These are phyloP conservation scores for Drosophila bunnanda DNA, from an alignment of 2,888 invertebrate species.

Conservation along the genomic window DNA sequence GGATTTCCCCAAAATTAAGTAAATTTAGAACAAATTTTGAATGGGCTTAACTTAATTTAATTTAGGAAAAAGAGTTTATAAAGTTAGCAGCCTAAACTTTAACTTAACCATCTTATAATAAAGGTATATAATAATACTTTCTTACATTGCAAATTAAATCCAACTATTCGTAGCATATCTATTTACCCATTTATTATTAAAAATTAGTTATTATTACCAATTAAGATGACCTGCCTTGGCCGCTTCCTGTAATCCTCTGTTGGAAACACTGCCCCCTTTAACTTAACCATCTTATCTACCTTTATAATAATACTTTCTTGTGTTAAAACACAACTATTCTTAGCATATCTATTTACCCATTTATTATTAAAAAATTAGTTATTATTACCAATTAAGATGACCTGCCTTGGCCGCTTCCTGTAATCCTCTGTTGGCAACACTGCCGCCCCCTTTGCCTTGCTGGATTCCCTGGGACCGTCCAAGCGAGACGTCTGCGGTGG, in stretches of 20 bases:
- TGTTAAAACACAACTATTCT: not conserved
- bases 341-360: not conserved
- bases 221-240: constrained; percentile 9
- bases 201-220: constrained; percentile 8
- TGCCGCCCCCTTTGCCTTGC: not conserved
- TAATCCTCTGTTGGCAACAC: constrained; percentile 13
- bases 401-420: constrained; percentile 18
- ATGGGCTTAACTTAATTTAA: not conserved
- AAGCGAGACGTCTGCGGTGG: constrained; percentile 40
- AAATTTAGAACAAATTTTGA: not conserved
- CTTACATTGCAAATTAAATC: not conserved
- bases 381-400: constrained; percentile 8
- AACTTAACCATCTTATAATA: no score
- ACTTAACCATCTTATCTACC: no score
- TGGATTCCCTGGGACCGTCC: constrained; percentile 23
- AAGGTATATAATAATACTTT: not conserved
- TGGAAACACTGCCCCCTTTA: constrained; percentile 1
- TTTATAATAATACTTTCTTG: not conserved
- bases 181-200: not conserved
- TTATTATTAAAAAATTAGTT: constrained; percentile 6
- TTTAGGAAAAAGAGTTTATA: not conserved
- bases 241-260: constrained; percentile 21
- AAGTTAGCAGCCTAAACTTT: not conserved
- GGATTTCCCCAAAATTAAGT: not conserved
- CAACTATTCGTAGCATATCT: not conserved